Base-by-base conservation (phyloP, 2,113 vertebrate genomes). In the Corythaixoides concolor region DNA sequence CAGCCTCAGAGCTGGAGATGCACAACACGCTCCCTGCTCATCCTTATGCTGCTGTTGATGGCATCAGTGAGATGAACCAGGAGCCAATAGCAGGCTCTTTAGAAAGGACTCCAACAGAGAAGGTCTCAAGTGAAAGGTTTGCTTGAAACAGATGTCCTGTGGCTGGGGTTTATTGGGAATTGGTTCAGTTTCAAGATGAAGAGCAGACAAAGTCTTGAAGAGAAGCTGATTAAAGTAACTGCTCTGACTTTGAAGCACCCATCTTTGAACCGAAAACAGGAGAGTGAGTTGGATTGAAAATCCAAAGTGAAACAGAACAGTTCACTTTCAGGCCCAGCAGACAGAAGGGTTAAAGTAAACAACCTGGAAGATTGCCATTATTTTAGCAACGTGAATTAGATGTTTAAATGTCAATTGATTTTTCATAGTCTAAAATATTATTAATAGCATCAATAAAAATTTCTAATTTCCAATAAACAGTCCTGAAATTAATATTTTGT, bases 401-500 rank as follows among this genome's bases (percentile, higher is more conserved):
- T 87, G 68, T 64, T 94, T 89, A 90, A 96, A 89, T 78, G 69
- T 88, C 64, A 74, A 56, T 87, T 87, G 39, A 90, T 75, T 92
- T 86, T 94, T 94, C 49, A 68, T 68, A 78, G 68, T 64, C 37
- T 22, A 64, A 90, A 89, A 47, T 86, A 81, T 88, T 90, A 96
- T 93, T 94, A 96, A 93, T 75, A 89, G 45, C 53, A 69, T 16
- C 89, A 68, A 94, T 95, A 94, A 93, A 96, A 92, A 50, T 13
- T 59, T 88, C 60, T 89, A 87, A 81, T 92, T 95, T 92, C 69
- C 50, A 78, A 81, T 93, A 92, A 95, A 82, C 47, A 62, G 53
- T 68, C 56, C 30, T 85, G 84, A 84, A 92, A 85, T 89, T 35
- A 90, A 84, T 89, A 76, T 91, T 92, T 93, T 84, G 56, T 73